Conservation (phyloP, 1,140 invertebrate genomes). For the Pachyrhynchus sulphureomaculatus region DNA sequence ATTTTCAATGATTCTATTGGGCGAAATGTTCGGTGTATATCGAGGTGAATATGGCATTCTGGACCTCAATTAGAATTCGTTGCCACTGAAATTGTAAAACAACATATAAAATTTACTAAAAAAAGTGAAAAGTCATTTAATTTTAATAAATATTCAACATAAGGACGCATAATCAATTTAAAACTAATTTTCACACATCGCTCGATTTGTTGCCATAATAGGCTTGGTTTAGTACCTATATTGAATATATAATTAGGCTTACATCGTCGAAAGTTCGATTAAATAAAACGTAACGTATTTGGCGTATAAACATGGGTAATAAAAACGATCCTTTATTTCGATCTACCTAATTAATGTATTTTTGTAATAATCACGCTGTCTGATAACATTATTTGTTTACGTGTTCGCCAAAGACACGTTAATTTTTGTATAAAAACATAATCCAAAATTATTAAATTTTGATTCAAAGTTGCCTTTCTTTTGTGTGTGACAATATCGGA, state of each 20-base stretch:
- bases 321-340: no score
- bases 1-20: slow-evolving; percentile 9
- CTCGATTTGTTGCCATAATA: background rate
- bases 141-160: no score
- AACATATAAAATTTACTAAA: background rate
- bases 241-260: background rate
- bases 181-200: background rate
- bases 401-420: no score
- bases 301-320: no score
- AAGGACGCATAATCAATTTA: background rate
- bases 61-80: slow-evolving; percentile 17
- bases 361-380: no score
- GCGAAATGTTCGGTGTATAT: slow-evolving; percentile 17
- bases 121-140: no score
- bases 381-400: no score
- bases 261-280: background rate
- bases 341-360: no score
- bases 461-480: no score
- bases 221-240: background rate
- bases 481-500: no score
- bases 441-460: no score
- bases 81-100: slow-evolving; percentile 5
- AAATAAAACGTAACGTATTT: background rate
- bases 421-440: no score
- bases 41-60: slow-evolving; percentile 21